Evolutionary conservation across 2,888 invertebrate genomes (phyloP).

Genomic region (Polydrusus pterygomalis): DNA sequence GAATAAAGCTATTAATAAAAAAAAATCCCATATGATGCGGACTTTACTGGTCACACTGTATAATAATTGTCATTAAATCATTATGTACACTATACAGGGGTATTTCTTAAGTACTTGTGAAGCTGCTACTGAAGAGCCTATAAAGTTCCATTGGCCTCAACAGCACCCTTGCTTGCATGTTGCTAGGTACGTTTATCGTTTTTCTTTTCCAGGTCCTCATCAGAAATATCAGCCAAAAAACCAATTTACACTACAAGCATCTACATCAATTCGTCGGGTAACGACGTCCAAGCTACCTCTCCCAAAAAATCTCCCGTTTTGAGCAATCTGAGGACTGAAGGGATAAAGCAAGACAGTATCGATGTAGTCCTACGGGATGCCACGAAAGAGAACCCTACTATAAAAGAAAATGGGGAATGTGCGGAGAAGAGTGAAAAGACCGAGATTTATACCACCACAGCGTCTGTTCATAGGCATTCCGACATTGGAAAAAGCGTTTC

Average conservation of each 20-base stretch:
- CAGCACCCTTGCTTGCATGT: too few relatives aligned
- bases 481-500: slow-evolving; percentile 62
- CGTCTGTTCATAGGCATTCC: slow-evolving; percentile 68
- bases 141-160: too few relatives aligned
- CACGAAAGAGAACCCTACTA: slow-evolving; percentile 54
- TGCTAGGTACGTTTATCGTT: neutral
- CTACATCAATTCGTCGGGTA: slow-evolving; percentile 69
- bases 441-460: slow-evolving; percentile 67
- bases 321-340: slow-evolving; percentile 63
- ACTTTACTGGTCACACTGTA: too few relatives aligned
- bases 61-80: too few relatives aligned
- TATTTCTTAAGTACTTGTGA: too few relatives aligned
- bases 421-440: slow-evolving; percentile 51
- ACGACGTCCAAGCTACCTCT: slow-evolving; percentile 63
- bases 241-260: slow-evolving; percentile 71
- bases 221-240: slow-evolving; percentile 53
- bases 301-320: slow-evolving; percentile 63
- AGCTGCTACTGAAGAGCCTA: too few relatives aligned
- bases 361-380: slow-evolving; percentile 61
- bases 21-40: too few relatives aligned
- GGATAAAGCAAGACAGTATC: slow-evolving; percentile 61
- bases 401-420: slow-evolving; percentile 61
- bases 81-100: too few relatives aligned
- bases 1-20: too few relatives aligned
- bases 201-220: slow-evolving; percentile 37